Percentiles rank a stretch among this genome's conserved stretches.
Evolutionary conservation across 2,113 vertebrate species (phyloP).

Genomic region (Coptodon rendalli): DNA sequence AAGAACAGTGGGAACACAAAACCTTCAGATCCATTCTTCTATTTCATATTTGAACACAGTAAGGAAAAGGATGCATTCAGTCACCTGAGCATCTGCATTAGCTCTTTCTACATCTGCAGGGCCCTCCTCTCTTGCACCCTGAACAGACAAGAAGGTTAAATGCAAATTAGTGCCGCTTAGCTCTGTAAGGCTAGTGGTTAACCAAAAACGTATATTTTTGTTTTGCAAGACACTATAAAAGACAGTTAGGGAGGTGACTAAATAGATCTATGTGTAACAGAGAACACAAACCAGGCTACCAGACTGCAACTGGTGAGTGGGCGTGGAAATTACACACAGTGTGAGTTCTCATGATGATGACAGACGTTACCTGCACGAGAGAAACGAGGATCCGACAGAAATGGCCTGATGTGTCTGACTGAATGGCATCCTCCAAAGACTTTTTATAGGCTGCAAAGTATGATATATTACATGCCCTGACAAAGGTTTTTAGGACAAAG

Average conservation of each 20-base stretch:
- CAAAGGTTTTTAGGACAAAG: not conserved
- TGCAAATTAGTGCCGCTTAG: not conserved
- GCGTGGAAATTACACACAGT: constrained; percentile 23
- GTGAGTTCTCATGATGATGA: constrained; percentile 2
- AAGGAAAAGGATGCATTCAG: not conserved
- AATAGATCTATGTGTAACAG: not conserved
- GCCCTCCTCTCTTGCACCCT: constrained; percentile 89
- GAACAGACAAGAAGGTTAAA: not conserved
- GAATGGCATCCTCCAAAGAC: constrained; percentile 83
- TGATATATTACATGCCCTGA: not conserved
- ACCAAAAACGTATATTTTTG: not conserved
- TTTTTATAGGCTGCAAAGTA: constrained; percentile 78
- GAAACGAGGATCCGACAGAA: constrained; percentile 90
- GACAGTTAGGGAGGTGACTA: not conserved
- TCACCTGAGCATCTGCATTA: constrained; percentile 84
- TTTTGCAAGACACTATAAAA: not conserved
- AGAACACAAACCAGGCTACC: not conserved
- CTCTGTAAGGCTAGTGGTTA: not conserved
- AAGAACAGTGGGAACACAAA: not conserved
- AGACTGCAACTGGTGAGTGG: constrained; percentile 35
- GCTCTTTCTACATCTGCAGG: constrained; percentile 76
- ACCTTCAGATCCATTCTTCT: not conserved
- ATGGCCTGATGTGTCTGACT: constrained; percentile 88
- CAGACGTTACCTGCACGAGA: constrained; percentile 79
- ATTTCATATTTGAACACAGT: not conserved